Evolutionary conservation across 2,797 vertebrate species (phyloP).

Genomic region (Hyperoplus immaculatus): DNA sequence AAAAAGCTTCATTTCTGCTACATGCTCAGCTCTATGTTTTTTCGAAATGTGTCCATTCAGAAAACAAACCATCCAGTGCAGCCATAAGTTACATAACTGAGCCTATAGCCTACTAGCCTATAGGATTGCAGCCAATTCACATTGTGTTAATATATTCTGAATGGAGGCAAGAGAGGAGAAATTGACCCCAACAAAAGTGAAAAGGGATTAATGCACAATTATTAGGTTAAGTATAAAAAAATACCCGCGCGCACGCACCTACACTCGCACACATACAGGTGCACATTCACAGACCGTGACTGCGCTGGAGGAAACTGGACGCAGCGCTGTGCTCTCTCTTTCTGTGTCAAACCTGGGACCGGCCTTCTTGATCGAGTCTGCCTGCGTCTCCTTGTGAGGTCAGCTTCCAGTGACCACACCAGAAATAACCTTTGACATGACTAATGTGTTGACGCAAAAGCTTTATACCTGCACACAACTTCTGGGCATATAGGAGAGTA

Average conservation of each 20-base stretch:
- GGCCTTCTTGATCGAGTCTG: conserved; percentile 14
- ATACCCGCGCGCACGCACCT: background rate
- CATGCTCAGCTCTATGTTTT: conserved; percentile 32
- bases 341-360: conserved; percentile 45
- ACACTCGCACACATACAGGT: conserved; percentile 14
- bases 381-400: conserved; percentile 6
- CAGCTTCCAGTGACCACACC: conserved; percentile 28
- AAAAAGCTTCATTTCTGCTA: conserved; percentile 37
- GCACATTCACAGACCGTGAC: conserved; percentile 47
- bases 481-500: conserved; percentile 20
- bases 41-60: conserved; percentile 67
- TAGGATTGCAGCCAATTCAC: conserved; percentile 64
- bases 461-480: conserved; percentile 57
- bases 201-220: conserved; percentile 30
- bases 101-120: conserved; percentile 64
- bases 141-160: conserved; percentile 59
- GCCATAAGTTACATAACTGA: conserved; percentile 66
- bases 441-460: conserved; percentile 39
- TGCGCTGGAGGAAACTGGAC: conserved; percentile 38
- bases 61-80: conserved; percentile 68
- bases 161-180: conserved; percentile 55
- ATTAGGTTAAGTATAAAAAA: conserved; percentile 14
- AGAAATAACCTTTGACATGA: conserved; percentile 46
- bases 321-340: conserved; percentile 42
- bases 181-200: conserved; percentile 59